Base-by-base conservation (phyloP, 1,140 invertebrate species). In the Leptinotarsa undecemlineata region DNA sequence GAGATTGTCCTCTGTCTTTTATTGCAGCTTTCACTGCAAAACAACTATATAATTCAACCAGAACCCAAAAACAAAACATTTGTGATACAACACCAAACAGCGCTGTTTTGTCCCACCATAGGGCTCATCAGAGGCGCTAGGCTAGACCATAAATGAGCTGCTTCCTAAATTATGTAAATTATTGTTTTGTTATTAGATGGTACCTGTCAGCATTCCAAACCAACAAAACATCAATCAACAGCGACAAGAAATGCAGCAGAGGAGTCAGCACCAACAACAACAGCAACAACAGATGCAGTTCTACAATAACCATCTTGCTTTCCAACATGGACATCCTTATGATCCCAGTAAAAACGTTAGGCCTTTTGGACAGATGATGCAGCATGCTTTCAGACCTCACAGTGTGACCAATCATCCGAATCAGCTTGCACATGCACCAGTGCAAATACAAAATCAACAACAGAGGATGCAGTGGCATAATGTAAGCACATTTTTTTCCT, bases 311-410 rank as follows among this genome's bases (percentile, higher is more conserved):
- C 63, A 64, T 11, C 63, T 20, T 19, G 20, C 20, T 15, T 64
- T 23, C 26, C 63, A 64, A 33, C 63, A 64, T 21, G 63, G 20
- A 15, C 63, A 64, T 8, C 20, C 20, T 26, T 64, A 23, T 20
- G 80, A 81, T 77, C 85, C 86, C 4, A 87, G 86, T 84, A 88
- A 88, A 81, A 64, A 87, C 85, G 86, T 86, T 33, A 85, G 88
- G 80, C 83, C 85, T 72, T 79, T 87, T 72, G 85, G 84, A 74
- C 85, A 78, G 60, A 68, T 74, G 26, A 79, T 78, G 69, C 77
- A 78, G 42, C 51, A 57, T 6, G 74, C 76, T 15, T 76, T 77
- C 47, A 62, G 79, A 60, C 78, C 78, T 23, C 76, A 79, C 14
- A 51, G 63, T 57, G 64, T 76, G 33, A 21, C 67, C 14, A 76